Evolutionary conservation across 1,140 invertebrate genomes (phyloP).

Genomic region (Sarcophaga bullata): DNA sequence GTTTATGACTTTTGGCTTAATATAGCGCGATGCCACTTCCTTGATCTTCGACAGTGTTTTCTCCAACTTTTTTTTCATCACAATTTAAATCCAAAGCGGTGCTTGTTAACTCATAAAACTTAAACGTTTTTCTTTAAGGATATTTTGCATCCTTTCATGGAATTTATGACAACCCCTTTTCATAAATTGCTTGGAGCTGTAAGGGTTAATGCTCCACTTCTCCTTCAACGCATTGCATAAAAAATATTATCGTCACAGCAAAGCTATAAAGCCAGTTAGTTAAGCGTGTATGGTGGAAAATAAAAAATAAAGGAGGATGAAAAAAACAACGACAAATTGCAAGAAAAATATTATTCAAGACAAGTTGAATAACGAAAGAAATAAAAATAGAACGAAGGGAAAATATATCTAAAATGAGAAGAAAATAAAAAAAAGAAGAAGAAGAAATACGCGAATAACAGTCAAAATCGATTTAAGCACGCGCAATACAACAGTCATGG

Average conservation of each 20-base stretch:
- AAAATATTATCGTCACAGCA: background rate
- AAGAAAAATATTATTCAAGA: conserved; percentile 5
- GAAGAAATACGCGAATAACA: conserved; percentile 23
- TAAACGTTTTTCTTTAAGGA: no score
- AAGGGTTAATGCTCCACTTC: no score
- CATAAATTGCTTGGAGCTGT: no score
- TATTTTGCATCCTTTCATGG: no score
- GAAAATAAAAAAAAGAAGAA: background rate
- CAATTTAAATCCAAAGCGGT: no score
- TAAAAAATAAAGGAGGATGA: background rate
- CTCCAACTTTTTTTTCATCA: no score
- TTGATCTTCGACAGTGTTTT: no score
- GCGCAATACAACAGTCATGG: conserved; percentile 12
- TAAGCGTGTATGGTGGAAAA: background rate
- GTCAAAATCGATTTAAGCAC: conserved; percentile 38
- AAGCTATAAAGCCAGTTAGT: conserved; percentile 13
- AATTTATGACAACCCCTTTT: no score
- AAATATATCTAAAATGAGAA: background rate
- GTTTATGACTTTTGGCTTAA: no score
- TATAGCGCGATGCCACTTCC: no score
- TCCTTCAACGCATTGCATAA: background rate
- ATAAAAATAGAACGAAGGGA: background rate
- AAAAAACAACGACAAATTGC: background rate
- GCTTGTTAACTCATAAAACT: no score
- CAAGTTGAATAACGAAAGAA: background rate